Base-by-base conservation (phyloP, 2,113 vertebrate species). In the Polypterus bichir region DNA sequence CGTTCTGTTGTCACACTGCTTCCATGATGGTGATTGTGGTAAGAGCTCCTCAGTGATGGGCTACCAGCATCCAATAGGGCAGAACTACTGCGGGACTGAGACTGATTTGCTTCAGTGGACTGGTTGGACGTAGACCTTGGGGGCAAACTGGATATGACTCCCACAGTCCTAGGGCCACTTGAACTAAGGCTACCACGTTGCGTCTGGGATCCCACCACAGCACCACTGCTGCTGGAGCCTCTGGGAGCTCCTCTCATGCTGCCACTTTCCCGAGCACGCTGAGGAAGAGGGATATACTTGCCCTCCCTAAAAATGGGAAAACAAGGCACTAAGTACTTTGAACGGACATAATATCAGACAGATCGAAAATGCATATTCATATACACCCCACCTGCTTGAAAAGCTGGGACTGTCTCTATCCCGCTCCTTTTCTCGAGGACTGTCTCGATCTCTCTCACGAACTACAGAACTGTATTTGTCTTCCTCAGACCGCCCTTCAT, bases 271-370 rank as follows among this genome's bases (percentile, higher is more conserved):
- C 91, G 82, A 69, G 91, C 88, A 27, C 91, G 82, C 2, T 93
- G 92, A 57, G 89, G 91, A 67, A 93, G 73, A 62, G 91, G 91
- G 67, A 91, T 87, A 70, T 94, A 93, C 61, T 90, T 92, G 45
- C 86, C 88, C 48, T 93, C 92, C 71, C 92, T 94, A 65, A 10
- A 4, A 49, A 4, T 64, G 47, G 69, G 8, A 67, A 9, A 57
- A 56, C 45, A 64, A 49, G 10, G 10, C 44, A 65, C 8, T 5
- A 55, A 11, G 5, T 27, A 27, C 27, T 27, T 27, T 53, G 9
- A 46, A 57, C 0, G 8, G 46, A 65, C 7, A 46, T 47, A 57
- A 48, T 45, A 44, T 47, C 6, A 2, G 58, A 51, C 8, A 8
- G 7, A 44, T n/a, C 7, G 46, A 51, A 47, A 54, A 58, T 11